Evolutionary conservation across 2,797 vertebrate species (phyloP).

Genomic region (Falco naumanni): DNA sequence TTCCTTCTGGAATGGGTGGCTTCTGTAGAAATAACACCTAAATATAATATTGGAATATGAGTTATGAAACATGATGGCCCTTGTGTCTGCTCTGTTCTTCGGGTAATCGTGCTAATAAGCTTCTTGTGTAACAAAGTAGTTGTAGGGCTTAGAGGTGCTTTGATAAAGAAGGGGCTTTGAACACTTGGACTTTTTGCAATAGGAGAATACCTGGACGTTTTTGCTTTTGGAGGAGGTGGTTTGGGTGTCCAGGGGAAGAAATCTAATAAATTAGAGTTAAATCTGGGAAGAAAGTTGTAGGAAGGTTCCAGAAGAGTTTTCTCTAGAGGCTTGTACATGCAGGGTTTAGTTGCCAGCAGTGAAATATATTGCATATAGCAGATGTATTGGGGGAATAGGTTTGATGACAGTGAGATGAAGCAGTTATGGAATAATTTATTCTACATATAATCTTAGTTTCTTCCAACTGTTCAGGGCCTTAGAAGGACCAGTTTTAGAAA

Average conservation of each 20-base stretch:
- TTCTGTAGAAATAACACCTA: background rate
- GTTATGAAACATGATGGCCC: background rate
- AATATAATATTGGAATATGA: background rate
- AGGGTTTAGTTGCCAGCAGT: background rate
- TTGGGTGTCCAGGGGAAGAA: background rate
- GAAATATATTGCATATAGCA: background rate
- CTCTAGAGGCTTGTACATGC: background rate
- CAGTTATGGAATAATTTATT: background rate
- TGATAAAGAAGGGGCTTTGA: background rate
- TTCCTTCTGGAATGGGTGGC: background rate
- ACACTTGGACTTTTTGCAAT: background rate
- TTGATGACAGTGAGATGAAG: background rate
- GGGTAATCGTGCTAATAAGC: accelerated
- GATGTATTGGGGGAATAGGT: background rate
- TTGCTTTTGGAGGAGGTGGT: background rate
- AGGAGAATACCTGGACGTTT: background rate
- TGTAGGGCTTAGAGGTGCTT: background rate
- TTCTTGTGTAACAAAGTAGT: background rate
- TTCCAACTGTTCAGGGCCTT: background rate
- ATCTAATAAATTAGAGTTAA: background rate
- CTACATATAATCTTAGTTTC: background rate
- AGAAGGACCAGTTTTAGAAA: background rate
- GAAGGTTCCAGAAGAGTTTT: background rate
- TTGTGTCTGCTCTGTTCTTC: background rate
- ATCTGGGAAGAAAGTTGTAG: background rate